Base-by-base conservation (phyloP, 2,797 vertebrate species). In the Oryzias sinensis region DNA sequence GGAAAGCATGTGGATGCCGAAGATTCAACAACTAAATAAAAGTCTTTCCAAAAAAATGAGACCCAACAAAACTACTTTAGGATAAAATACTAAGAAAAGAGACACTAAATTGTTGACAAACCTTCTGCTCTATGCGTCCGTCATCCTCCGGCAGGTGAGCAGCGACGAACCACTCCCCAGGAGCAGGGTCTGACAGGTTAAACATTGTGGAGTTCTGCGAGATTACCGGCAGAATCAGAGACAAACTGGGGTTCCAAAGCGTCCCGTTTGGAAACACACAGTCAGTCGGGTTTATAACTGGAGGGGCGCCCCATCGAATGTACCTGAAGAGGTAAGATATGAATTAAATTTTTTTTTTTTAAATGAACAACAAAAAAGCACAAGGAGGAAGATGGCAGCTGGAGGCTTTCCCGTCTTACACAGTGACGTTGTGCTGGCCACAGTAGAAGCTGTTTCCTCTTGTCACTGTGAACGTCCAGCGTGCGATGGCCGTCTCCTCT, bases 81-180 rank as follows among this genome's bases (percentile, higher is more conserved):
- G 7, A 5, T 33, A 33, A 33, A 33, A 37, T 22, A 37, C 11
- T 37, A 22, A 22, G 33, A 11, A 11, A 37, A 37, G 16, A 18
- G 46, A 24, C 37, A 4, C 0, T 2, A 22, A 22, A 22, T 22
- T 22, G 20, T 2, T 33, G 2, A 41, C 88, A 86, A 62, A 97
- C 95, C 95, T 97, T 95, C 58, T 98, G 91, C 72, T 97, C 90
- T 4, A 98, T 98, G 84, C 94, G 95, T 7, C 95, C 92, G 0
- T 93, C 90, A 8, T 97, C 90, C 62, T 94, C 87, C 0, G 97
- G 96, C 54, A 98, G 87, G 70, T 98, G 96, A 22, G 95, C 95
- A 0, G 89, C 95, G 0, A 99, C 67, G 57, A 93, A 99, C 97
- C 97, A 98, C 68, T 94, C 92, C 1, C 97, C 97, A 0, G 94